Evolutionary conservation across 2,797 vertebrate species (phyloP), one percentile per base, ranked within the genome.

Genomic region (Neoniphon sammara): DNA sequence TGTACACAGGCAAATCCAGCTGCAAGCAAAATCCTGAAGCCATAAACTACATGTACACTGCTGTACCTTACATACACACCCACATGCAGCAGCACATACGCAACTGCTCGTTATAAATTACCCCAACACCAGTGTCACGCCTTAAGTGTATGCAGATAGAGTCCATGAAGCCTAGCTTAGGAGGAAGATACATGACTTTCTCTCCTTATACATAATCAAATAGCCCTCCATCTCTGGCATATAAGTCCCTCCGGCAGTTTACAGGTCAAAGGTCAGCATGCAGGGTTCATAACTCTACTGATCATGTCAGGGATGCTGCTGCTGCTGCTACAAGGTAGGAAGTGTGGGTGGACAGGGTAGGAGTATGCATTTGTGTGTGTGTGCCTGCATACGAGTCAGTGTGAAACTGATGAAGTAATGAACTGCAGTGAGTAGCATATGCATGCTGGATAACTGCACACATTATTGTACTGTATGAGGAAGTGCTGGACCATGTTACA

Each of bases 161-260:
- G 61, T 63, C 63, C 27, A 39, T 52, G 12, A 71, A 67, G 15
- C 7, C 0, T 18, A 15, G 27, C 46, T 18, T 17, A 39, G 58
- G 58, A 46, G 44, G 52, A 68, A 9, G 44, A 60, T 86, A 79
- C 66, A 70, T 77, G 66, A 58, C 62, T 30, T 72, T 66, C 42
- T 65, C 21, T 60, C 20, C 58, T 63, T 56, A 81, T 80, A 56
- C 12, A 87, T 81, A 56, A 81, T 84, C 61, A 53, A 90, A 80
- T 15, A 77, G 56, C 15, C 34, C 49, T 70, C 27, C 17, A 60
- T 82, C 39, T 30, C 18, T 49, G 27, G 44, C 18, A 79, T 73
- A 50, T 34, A 46, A 77, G 75, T 72, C 64, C 69, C 82, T 58
- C 2, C 46, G 70, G 65, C 68, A 80, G 59, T 66, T 77, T 36